Conservation (phyloP, 2,113 vertebrate species). For the Mormyrus lacerda region DNA sequence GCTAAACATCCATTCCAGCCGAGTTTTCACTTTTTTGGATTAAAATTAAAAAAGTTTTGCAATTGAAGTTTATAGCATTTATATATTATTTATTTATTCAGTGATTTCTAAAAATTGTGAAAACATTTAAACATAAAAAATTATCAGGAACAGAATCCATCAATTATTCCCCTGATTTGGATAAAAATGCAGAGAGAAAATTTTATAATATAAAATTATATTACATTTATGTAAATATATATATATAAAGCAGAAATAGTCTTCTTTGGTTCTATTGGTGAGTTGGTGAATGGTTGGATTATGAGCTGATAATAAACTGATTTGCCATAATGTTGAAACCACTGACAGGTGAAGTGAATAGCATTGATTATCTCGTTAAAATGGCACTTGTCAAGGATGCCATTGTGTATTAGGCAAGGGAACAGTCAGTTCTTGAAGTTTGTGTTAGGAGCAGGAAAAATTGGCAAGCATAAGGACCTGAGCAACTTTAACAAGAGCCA, state of each 20-base stretch:
- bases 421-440: too few species aligned
- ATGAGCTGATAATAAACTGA: not conserved
- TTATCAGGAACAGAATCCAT: not conserved
- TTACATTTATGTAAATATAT: not conserved
- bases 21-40: not conserved
- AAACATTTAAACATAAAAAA: not conserved
- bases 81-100: not conserved
- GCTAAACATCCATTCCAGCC: not conserved
- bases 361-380: too few species aligned
- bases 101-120: not conserved
- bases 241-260: not conserved
- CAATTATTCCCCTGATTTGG: not conserved
- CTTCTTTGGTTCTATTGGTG: too few species aligned
- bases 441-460: not conserved
- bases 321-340: not conserved
- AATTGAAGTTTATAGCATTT: not conserved
- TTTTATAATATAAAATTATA: not conserved
- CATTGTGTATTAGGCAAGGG: too few species aligned
- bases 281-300: not conserved
- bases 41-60: not conserved
- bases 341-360: not conserved
- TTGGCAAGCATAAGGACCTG: not conserved
- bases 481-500: not conserved
- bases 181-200: not conserved
- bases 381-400: too few species aligned